Conservation (phyloP, 92 coral and sea anemone genomes). For the Blastomussa wellsi region DNA sequence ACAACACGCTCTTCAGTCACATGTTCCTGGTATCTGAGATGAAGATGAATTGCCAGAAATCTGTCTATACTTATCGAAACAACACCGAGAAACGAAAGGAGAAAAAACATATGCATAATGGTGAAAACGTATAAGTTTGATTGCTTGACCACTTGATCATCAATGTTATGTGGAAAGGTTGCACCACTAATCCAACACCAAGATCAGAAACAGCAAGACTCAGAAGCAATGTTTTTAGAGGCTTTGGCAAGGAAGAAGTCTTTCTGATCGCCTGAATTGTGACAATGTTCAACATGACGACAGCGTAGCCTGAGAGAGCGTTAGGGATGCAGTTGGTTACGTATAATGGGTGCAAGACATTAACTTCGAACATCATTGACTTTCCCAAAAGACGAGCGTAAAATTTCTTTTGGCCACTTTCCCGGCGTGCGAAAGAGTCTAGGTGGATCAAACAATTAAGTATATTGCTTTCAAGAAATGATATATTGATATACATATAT, state of each 20-base stretch:
- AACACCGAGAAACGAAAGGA: not conserved
- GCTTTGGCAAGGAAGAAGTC: not conserved
- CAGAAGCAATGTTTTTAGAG: not conserved
- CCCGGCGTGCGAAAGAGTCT: no score
- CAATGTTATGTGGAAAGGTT: not conserved
- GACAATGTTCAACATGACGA: not conserved
- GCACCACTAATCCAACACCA: not conserved
- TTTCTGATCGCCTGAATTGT: not conserved
- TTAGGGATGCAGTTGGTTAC: not conserved
- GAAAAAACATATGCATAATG: not conserved
- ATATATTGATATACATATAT: no score
- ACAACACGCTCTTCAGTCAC: conserved; percentile 26
- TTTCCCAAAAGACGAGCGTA: no score
- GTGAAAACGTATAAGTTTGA: no score
- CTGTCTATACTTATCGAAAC: conserved; percentile 10
- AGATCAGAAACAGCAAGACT: not conserved
- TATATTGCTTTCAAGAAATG: no score
- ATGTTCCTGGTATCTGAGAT: conserved; percentile 26
- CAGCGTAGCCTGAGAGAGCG: not conserved
- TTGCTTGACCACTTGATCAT: not conserved
- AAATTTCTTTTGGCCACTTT: no score
- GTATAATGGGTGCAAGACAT: not conserved
- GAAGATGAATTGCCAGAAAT: conserved; percentile 19
- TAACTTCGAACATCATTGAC: not conserved
- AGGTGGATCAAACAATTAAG: no score